These are phyloP conservation scores for Stenopsyche tienmushanensis DNA, from an alignment of 1,140 invertebrate genomes.

Conservation along the genomic window DNA sequence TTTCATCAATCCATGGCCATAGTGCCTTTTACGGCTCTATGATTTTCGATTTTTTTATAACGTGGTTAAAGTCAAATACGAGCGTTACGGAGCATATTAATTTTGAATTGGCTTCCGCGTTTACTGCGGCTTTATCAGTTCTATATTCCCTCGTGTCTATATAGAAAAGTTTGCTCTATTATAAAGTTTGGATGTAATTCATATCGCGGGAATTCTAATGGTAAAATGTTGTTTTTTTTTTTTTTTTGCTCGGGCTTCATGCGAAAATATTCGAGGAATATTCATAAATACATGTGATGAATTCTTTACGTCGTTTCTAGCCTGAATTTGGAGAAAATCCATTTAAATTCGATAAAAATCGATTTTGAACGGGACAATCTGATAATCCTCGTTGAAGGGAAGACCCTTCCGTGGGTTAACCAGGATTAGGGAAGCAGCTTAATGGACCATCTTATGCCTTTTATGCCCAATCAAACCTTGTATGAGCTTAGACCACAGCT, in stretches of 20 bases:
- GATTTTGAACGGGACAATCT: conserved; percentile 12
- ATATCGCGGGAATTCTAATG: neutral
- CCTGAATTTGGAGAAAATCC: no score
- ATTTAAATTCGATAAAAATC: no score
- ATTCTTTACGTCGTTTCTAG: no score
- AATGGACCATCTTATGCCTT: conserved; percentile 35
- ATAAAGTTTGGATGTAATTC: neutral
- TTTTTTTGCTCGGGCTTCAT: no score
- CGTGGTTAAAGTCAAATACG: no score
- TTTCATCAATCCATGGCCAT: no score
- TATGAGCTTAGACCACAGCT: conserved; percentile 1
- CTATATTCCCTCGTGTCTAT: neutral
- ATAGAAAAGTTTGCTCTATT: neutral
- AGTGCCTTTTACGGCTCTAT: neutral
- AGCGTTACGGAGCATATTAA: no score
- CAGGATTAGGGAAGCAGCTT: conserved; percentile 27
- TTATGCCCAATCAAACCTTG: conserved; percentile 34
- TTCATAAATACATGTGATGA: no score
- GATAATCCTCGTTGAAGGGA: conserved; percentile 20
- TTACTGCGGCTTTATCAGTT: neutral
- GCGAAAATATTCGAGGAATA: no score
- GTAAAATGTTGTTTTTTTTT: conserved; percentile 1
- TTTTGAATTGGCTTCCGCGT: neutral
- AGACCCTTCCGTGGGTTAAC: conserved; percentile 30
- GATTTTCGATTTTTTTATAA: neutral